Base-by-base conservation (phyloP, 2,797 vertebrate species). In the Crocodylus rhombifer region DNA sequence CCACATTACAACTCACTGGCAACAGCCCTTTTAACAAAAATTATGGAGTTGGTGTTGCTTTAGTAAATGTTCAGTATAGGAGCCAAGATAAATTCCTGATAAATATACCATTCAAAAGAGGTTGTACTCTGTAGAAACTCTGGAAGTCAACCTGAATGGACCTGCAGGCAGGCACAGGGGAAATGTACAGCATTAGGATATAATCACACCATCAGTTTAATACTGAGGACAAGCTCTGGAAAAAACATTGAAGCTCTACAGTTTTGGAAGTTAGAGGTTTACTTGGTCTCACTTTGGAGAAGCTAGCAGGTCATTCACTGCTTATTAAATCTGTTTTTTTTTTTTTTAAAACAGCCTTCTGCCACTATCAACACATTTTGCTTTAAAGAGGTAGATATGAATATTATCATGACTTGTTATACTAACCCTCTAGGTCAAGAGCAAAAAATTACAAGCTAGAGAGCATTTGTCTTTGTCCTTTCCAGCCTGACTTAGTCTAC, bases 391-490 rank as follows among this genome's bases (percentile, higher is more conserved):
- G 4, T 65, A 51, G 26, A 55, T 78, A 15, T 81, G 56, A 69
- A 13, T 90, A 30, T 89, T 61, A 88, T 57, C 25, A 69, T 77
- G 21, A 80, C 62, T 7, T 74, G 60, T 87, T 67, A 64, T 79
- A 64, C n/a, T 82, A 42, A 77, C 76, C 56, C 56, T 77, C 6
- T 14, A 63, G 56, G 79, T 91, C 58, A 85, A 90, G 88, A 75
- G 14, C 20, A 87, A 77, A 91, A 21, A 64, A 61, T 7, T 26
- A 1, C 79, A 67, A 73, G 57, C 9, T 18, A 93, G 28, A 79
- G 13, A 90, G 30, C 6, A 86, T 77, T 89, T 91, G 88, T 87
- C 21, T 89, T 87, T 87, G 11, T 84, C 61, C 74, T 67, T 84
- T 92, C 62, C 67, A 26, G 55, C 65, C 63, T 64, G 0, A 88